Percentiles rank a stretch among this genome's conserved stretches.
These are phyloP conservation scores for Rugalucina vietnamica DNA, from an alignment of 2,888 invertebrate genomes.

Conservation along the genomic window DNA sequence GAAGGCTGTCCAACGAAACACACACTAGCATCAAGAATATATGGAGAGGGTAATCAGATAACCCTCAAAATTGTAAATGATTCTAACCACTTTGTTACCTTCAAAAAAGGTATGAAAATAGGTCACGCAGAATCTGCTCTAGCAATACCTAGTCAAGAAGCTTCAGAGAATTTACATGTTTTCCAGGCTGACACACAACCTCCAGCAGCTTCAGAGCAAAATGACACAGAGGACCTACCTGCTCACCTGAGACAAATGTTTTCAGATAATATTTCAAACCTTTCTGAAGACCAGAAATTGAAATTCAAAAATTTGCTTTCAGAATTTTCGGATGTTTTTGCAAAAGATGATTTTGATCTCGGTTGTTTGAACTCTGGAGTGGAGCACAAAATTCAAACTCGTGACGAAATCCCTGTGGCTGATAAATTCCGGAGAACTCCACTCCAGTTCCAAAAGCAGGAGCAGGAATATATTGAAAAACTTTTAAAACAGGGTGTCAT, in stretches of 20 bases:
- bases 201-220: background rate
- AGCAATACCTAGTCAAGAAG: background rate
- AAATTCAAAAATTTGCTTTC: background rate
- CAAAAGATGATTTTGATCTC: background rate
- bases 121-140: background rate
- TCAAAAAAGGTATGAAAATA: background rate
- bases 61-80: background rate
- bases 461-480: background rate
- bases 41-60: background rate
- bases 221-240: background rate
- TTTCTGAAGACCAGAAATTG: background rate
- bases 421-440: slow-evolving; percentile 8
- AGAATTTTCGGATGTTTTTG: background rate
- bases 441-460: background rate
- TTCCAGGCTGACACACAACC: background rate
- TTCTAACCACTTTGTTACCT: background rate
- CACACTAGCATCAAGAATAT: background rate
- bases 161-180: background rate
- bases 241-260: background rate
- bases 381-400: background rate
- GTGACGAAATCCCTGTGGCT: background rate
- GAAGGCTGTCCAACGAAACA: background rate
- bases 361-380: background rate
- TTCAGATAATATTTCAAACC: background rate
- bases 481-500: background rate